Base-by-base conservation (phyloP, 2,797 vertebrate species). In the Heterohyrax brucei region DNA sequence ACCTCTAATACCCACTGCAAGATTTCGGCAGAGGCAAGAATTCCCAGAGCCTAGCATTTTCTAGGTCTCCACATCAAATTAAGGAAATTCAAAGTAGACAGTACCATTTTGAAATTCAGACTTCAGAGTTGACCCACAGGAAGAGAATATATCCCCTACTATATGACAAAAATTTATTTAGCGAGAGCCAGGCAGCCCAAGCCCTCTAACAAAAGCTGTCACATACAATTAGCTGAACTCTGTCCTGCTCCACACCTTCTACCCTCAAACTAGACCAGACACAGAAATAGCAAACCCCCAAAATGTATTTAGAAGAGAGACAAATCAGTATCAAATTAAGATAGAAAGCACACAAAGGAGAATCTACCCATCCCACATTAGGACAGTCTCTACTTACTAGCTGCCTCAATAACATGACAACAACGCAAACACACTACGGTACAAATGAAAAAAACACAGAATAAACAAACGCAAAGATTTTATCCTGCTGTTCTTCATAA, bases 371-470 rank as follows among this genome's bases (percentile, higher is more conserved):
- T 2, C 33, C 7, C 59, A 70, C 1, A 87, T 77, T 24, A 84
- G 64, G 87, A 84, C 33, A 87, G 39, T 59, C 72, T 89, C 33
- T 84, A 30, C 56, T 88, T 50, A 62, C 7, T 33, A 79, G 48
- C 14, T 92, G 77, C 83, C 4, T 44, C 87, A 94, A 93, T 66
- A 53, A 88, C 68, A 83, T 7, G 9, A 64, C 28, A 82, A 90
- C n/a, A 78, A 84, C 48, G n/a, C 16, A 87, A 95, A 95, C 2
- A 92, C 30, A 80, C 5, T 61, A 73, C 9, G 61, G 13, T 62
- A 84, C 78, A 91, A 87, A 66, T 77, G 76, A 92, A 95, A 92
- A 91, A 93, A 18, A 89, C 39, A 94, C 88, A 70, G 66, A 79
- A 79, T 21, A 72, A 76, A 83, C 19, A 87, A 87, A 87, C 44